These are phyloP conservation scores for Pachypanchax playfairii DNA, from an alignment of 2,113 vertebrate species.

Conservation along the genomic window DNA sequence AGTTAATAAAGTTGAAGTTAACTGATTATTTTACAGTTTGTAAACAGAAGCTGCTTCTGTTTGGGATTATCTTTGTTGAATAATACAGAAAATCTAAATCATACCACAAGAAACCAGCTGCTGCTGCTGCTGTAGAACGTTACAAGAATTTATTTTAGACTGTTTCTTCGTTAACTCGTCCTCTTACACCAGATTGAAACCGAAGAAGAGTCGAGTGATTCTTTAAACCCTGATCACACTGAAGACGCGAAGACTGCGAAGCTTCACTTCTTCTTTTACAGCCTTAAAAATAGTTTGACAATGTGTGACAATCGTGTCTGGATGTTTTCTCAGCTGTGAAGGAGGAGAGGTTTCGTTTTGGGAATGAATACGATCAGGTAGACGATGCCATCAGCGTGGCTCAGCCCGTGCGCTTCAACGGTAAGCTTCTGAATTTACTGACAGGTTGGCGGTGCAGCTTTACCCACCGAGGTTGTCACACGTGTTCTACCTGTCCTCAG, in stretches of 20 bases:
- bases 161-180: too few species aligned
- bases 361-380: conserved; percentile 80
- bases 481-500: conserved; percentile 70
- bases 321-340: conserved; percentile 78
- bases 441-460: not conserved
- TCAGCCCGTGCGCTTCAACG: conserved; percentile 94
- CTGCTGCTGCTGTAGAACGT: too few species aligned
- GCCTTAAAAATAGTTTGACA: too few species aligned
- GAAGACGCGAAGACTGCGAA: too few species aligned
- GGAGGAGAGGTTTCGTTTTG: conserved; percentile 86
- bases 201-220: too few species aligned
- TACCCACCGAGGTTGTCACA: not conserved
- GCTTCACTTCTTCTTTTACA: too few species aligned
- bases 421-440: conserved; percentile 76
- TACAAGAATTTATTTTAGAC: too few species aligned
- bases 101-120: conserved; percentile 4
- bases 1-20: too few species aligned
- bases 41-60: too few species aligned
- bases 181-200: too few species aligned
- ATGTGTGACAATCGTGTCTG: not conserved
- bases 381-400: conserved; percentile 86
- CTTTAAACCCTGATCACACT: too few species aligned
- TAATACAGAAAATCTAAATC: conserved; percentile 3
- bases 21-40: too few species aligned
- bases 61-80: conserved; percentile 37